Conservation (phyloP, 1,140 invertebrate species). For the Periplaneta americana region DNA sequence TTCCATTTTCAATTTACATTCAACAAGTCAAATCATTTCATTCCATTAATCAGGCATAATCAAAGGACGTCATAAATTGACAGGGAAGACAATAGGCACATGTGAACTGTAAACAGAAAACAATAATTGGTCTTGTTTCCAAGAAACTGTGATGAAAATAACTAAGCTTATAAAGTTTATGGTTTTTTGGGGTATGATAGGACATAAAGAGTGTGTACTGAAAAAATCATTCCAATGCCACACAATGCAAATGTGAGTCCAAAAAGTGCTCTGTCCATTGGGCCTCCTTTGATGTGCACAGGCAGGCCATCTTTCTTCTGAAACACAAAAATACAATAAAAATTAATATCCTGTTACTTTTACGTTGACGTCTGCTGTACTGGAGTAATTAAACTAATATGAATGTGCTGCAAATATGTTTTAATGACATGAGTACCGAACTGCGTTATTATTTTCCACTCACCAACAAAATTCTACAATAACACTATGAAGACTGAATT, state of each 20-base stretch:
- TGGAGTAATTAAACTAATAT: no score
- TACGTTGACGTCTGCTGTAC: no score
- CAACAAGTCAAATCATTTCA: not conserved
- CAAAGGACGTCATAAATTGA: not conserved
- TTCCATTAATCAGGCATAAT: not conserved
- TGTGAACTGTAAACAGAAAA: not conserved
- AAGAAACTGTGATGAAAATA: not conserved
- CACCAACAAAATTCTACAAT: no score
- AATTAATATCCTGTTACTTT: no score
- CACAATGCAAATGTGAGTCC: not conserved
- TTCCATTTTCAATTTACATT: not conserved
- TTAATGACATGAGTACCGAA: no score
- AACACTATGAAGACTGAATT: no score
- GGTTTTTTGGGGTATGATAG: not conserved
- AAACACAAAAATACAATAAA: not conserved
- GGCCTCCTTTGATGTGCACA: not conserved
- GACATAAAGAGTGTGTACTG: not conserved
- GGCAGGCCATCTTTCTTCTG: slow-evolving; percentile 2
- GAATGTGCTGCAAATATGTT: no score
- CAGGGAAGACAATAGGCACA: not conserved
- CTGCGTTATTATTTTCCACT: no score
- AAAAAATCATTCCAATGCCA: not conserved
- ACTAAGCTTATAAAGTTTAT: not conserved
- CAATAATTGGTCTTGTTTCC: not conserved
- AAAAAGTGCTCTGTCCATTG: not conserved